phyloP scores from a whole-genome alignment of 1,140 invertebrate species.

The Drosophila dunni region DNA sequence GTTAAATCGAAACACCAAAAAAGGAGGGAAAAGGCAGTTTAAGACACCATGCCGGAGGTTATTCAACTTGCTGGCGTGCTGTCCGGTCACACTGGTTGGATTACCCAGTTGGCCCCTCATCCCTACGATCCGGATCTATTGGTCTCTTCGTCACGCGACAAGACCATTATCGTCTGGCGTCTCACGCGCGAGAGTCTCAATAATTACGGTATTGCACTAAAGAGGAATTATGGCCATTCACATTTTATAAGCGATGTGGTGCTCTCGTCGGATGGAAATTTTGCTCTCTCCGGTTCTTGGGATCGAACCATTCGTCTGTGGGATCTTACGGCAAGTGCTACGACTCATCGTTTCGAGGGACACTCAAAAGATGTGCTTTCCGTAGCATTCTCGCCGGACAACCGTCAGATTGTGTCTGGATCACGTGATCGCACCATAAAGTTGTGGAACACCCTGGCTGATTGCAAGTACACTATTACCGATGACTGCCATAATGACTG shows the following conservation, averaged over 20 bases:
- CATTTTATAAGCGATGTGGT: constrained; percentile 99
- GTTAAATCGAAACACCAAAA: background rate
- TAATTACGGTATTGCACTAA: constrained; percentile 96
- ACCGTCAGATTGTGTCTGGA: constrained; percentile 99
- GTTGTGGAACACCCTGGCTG: constrained; percentile 99
- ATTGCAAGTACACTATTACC: constrained; percentile 99
- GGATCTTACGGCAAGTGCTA: constrained; percentile 96
- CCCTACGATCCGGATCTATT: constrained; percentile 98
- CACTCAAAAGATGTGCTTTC: constrained; percentile 99
- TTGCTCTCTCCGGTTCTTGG: constrained; percentile 99
- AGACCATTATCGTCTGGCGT: constrained; percentile 98
- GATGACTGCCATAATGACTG: constrained; percentile 98
- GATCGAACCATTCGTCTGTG: constrained; percentile 98
- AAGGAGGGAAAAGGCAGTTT: background rate
- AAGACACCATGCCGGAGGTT: constrained; percentile 87
- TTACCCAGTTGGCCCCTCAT: constrained; percentile 99
- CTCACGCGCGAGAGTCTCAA: constrained; percentile 96
- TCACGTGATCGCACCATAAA: constrained; percentile 99
- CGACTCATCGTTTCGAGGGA: constrained; percentile 97
- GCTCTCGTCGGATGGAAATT: constrained; percentile 99
- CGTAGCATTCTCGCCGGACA: constrained; percentile 99
- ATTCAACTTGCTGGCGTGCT: constrained; percentile 95
- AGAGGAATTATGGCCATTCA: constrained; percentile 97
- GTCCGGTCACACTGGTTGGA: constrained; percentile 98
- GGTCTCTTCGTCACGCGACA: constrained; percentile 98